phyloP scores from a whole-genome alignment of 2,113 vertebrate species.

The Pluvialis apricaria region DNA sequence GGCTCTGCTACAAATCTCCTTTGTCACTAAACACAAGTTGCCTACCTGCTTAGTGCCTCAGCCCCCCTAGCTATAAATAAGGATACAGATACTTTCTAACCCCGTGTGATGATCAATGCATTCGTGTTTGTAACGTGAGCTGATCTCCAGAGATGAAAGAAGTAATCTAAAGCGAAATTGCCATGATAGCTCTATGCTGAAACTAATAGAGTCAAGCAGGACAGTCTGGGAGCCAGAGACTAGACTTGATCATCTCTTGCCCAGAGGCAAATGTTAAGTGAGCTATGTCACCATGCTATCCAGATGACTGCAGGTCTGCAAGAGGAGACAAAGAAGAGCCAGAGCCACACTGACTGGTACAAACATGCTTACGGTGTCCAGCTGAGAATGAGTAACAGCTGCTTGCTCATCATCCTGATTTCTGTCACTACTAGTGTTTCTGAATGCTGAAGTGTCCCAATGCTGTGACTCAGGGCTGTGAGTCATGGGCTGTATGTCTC shows the following conservation, averaged over 20 bases:
- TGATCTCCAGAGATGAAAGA: background rate
- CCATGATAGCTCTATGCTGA: constrained; percentile 2
- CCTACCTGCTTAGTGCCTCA: background rate
- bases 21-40: background rate
- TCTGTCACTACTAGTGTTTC: constrained; percentile 58
- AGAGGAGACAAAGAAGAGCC: constrained; percentile 25
- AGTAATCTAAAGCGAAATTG: constrained; percentile 16
- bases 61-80: background rate
- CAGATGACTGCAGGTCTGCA: constrained; percentile 54
- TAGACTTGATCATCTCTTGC: constrained; percentile 42
- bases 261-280: constrained; percentile 32
- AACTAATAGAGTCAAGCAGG: constrained; percentile 24
- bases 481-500: constrained; percentile 61
- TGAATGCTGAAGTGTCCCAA: constrained; percentile 44
- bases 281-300: constrained; percentile 7
- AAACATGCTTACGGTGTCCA: constrained; percentile 53
- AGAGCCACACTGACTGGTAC: constrained; percentile 36
- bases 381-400: constrained; percentile 67
- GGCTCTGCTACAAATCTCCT: background rate
- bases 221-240: constrained; percentile 10
- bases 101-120: background rate
- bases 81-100: background rate
- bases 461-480: constrained; percentile 64
- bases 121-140: background rate
- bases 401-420: constrained; percentile 64